Conservation (phyloP, 2,888 invertebrate species). For the Bombyx huttoni region DNA sequence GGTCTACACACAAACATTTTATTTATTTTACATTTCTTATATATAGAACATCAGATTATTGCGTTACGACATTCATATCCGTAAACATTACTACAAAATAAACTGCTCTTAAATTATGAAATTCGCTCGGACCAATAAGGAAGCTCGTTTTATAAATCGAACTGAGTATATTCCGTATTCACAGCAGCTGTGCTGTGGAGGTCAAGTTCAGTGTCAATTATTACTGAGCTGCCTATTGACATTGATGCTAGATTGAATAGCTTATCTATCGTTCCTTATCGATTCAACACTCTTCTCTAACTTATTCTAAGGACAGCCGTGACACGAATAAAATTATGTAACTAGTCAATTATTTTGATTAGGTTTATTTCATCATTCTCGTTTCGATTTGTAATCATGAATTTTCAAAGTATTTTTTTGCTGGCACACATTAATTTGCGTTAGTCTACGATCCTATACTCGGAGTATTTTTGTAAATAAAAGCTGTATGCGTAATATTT, state of each 20-base stretch:
- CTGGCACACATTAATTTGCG: background rate
- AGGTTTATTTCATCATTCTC: background rate
- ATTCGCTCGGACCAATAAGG: conserved; percentile 3
- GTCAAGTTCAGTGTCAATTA: conserved; percentile 26
- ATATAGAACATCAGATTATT: too few relatives aligned
- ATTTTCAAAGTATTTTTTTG: background rate
- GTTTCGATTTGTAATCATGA: background rate
- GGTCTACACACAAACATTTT: too few relatives aligned
- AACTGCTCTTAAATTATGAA: conserved; percentile 1
- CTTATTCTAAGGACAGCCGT: conserved; percentile 17
- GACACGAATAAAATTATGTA: conserved; percentile 7
- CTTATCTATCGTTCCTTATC: conserved; percentile 28
- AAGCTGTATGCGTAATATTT: background rate
- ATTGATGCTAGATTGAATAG: conserved; percentile 25
- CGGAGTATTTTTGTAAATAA: background rate
- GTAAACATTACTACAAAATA: conserved; percentile 1
- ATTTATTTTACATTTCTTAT: too few relatives aligned
- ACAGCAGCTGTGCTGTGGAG: conserved; percentile 10
- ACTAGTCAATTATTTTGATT: conserved; percentile 7
- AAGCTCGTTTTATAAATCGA: conserved; percentile 5
- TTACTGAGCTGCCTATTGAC: conserved; percentile 18
- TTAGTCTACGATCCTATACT: background rate
- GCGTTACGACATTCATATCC: too few relatives aligned
- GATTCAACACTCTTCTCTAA: conserved; percentile 18
- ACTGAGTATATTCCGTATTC: conserved; percentile 3